Percentiles rank a stretch among this genome's conserved stretches.
Evolutionary conservation across 2,797 vertebrate genomes (phyloP).

Genomic region (Pangasius sanitwongsei): DNA sequence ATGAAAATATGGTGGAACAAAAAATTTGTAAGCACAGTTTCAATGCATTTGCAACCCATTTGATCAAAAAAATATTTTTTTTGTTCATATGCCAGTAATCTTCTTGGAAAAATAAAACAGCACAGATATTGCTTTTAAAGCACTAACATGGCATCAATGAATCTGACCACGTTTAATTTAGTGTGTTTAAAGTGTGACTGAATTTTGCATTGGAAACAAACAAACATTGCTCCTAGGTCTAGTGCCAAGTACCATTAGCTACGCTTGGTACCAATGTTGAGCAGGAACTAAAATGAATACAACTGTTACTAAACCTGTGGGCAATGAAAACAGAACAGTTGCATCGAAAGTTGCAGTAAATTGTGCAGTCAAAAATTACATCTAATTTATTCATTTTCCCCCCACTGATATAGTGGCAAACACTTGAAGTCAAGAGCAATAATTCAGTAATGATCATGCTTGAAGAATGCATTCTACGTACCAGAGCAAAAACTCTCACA

Average conservation of each 20-base stretch:
- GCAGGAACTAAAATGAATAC: not conserved
- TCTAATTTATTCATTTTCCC: not conserved
- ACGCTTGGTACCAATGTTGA: not conserved
- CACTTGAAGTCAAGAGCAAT: slow-evolving; percentile 35
- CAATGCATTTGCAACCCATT: not conserved
- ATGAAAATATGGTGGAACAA: not conserved
- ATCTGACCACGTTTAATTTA: not conserved
- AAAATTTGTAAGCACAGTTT: not conserved
- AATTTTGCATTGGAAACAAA: not conserved
- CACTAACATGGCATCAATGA: not conserved
- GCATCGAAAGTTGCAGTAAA: not conserved
- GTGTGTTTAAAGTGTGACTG: not conserved
- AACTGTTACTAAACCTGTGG: not conserved
- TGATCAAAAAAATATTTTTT: not conserved
- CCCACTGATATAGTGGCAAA: slow-evolving; percentile 5
- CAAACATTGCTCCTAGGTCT: not conserved
- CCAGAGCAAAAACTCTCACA: not conserved
- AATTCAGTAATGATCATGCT: slow-evolving; percentile 26
- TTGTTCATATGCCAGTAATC: not conserved
- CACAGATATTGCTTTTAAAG: not conserved
- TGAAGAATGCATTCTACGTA: not conserved
- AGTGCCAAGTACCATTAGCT: not conserved
- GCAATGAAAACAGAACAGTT: not conserved
- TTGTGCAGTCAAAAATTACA: not conserved
- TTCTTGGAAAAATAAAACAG: not conserved